These are phyloP conservation scores for Hiodon alosoides DNA, from an alignment of 2,113 vertebrate species.

Conservation along the genomic window DNA sequence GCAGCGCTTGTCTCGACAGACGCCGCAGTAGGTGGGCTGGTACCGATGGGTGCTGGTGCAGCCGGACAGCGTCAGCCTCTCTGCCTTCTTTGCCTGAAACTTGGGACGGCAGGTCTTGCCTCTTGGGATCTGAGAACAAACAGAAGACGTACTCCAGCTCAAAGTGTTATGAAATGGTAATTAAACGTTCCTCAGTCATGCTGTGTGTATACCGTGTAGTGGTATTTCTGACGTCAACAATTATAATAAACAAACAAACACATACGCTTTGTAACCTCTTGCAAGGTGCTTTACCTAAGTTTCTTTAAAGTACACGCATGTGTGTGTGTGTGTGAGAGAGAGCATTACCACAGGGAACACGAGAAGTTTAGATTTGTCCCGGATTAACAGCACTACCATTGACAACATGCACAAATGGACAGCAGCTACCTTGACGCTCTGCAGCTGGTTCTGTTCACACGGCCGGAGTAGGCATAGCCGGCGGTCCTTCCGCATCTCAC, in stretches of 20 bases:
- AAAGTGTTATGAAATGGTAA: no score
- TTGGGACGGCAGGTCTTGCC: slow-evolving; percentile 81
- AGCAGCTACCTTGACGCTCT: slow-evolving; percentile 71
- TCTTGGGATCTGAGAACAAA: slow-evolving; percentile 69
- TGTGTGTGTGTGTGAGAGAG: no score
- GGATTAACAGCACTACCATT: no score
- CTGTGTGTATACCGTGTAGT: no score
- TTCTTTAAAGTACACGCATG: no score
- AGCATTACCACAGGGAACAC: no score
- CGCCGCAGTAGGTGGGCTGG: slow-evolving; percentile 80
- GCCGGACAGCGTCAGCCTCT: slow-evolving; percentile 79
- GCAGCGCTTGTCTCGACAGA: slow-evolving; percentile 81
- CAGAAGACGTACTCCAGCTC: neutral
- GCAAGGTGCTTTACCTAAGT: no score
- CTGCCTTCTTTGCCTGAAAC: slow-evolving; percentile 74
- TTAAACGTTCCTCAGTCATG: no score
- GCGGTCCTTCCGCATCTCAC: slow-evolving; percentile 82
- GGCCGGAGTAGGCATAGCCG: slow-evolving; percentile 84
- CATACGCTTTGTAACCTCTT: no score
- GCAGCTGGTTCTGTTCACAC: slow-evolving; percentile 64
- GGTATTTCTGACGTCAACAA: no score
- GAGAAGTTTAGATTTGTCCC: no score
- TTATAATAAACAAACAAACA: no score
- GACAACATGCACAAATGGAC: neutral
- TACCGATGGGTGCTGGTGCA: slow-evolving; percentile 78